Base-by-base conservation (phyloP, 2,113 vertebrate species). In the Diglossa brunneiventris region DNA sequence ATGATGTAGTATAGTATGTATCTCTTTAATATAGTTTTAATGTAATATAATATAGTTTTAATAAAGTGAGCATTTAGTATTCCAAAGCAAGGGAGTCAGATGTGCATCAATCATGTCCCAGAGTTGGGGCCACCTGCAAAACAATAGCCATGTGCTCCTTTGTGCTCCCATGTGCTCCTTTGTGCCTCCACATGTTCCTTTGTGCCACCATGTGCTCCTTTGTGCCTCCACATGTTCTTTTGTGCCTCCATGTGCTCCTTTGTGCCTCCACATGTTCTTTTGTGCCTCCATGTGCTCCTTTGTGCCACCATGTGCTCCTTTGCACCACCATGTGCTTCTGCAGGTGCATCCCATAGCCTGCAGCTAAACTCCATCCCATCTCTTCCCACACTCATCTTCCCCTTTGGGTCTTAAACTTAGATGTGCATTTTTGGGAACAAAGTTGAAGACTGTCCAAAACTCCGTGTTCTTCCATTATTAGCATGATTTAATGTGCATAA, bases 331-430 rank as follows among this genome's bases (percentile, higher is more conserved):
- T 18, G 44, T 26, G 23, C 17, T 28, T 28, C 46, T 68, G 33
- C 46, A 68, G 46, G 17, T 2, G 1, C 2, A 5, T 27, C 16
- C 9, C 26, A 49, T 23, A 67, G 15, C 64, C 31, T 1, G 1
- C 24, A 49, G 66, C 24, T 35, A 42, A n/a, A 18, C 11, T 26
- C 31, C 44, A 21, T 49, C 24, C 66, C 33, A 68, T 28, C 33
- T 20, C 33, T 18, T 35, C 23, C 46, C 24, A 49, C 26, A 31
- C 10, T 30, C 49, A 28, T 46, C 50, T 78, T 61, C 61, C 35
- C n/a, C 22, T 50, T 87, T 26, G 19, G 5, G 35, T 81, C 46
- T 62, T 39, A 22, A 58, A 7, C n/a, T 53, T 18, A 50, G 13
- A 50, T 56, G 24, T 20, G 30, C 31, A 35, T 53, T 90, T 80